These are phyloP conservation scores for Phaethon lepturus DNA, from an alignment of 2,113 vertebrate genomes.

Conservation along the genomic window DNA sequence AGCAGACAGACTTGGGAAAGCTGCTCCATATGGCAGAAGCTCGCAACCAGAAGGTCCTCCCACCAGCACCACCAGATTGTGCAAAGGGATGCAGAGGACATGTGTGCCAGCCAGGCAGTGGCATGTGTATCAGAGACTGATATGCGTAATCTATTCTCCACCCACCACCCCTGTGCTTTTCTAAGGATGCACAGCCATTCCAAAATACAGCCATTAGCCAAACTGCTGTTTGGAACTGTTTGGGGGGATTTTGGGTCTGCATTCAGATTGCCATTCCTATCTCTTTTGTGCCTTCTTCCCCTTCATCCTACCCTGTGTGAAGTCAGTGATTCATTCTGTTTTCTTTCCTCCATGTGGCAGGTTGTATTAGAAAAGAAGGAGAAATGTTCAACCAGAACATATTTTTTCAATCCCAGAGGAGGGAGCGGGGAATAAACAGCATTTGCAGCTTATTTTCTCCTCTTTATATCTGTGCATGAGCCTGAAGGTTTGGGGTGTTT, in stretches of 20 bases:
- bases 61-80: not conserved
- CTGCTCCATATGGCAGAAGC: not conserved
- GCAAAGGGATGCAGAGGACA: not conserved
- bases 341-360: not conserved
- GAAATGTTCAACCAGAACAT: not conserved
- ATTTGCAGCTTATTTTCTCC: not conserved
- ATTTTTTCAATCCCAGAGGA: not conserved
- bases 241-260: not conserved
- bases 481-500: not conserved
- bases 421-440: not conserved
- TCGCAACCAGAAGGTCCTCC: constrained; percentile 15
- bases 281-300: not conserved
- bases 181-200: not conserved
- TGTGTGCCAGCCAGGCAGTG: not conserved
- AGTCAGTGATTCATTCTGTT: constrained; percentile 1
- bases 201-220: not conserved
- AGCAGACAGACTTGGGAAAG: not conserved
- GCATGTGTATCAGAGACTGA: not conserved
- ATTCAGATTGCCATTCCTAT: not conserved
- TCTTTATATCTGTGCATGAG: not conserved
- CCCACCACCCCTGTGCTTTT: not conserved
- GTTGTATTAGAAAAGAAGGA: not conserved
- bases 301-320: not conserved
- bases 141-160: not conserved
- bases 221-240: not conserved